Base-by-base conservation (phyloP, 2,797 vertebrate species). In the Liasis olivaceus region DNA sequence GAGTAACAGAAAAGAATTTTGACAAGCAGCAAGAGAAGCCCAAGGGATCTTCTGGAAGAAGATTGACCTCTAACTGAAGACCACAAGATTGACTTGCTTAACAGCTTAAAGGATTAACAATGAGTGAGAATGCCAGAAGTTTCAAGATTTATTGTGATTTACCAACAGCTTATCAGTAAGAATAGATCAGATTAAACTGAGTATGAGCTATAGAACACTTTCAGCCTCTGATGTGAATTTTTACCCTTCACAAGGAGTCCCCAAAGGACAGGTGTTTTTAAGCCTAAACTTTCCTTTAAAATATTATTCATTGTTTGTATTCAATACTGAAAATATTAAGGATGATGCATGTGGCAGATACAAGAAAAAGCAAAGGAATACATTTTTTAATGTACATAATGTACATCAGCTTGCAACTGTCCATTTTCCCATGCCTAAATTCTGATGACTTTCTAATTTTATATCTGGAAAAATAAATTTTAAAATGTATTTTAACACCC, bases 91-190 rank as follows among this genome's bases (percentile, higher is more conserved):
- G 89, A 89, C 72, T 88, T 89, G 91, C 72, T 92, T 94, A 94
- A 90, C 72, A 94, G 89, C 54, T 94, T 90, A 94, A 92, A 90
- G 89, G 93, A 92, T 94, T 92, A 92, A 88, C 93, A 90, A 28
- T 85, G 72, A 94, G 85, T 85, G 77, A 94, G 93, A 90, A 72
- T 24, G 15, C 72, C 56, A 90, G 72, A 88, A 15, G 7, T 91
- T 85, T 60, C 36, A 47, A 90, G 89, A 90, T 92, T 72, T 90
- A 89, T 88, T 90, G 85, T 90, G 63, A 62, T 90, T 94, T 94
- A 92, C 91, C 88, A 77, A 88, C 72, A 90, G 42, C 17, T 88
- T 94, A 94, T 92, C 93, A 90, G 5, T 26, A 47, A 60, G 62
- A 69, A 92, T 92, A 58, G 72, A 94, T 94, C 85, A 90, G 93